Base-by-base conservation (phyloP, 2,888 invertebrate genomes). In the Sthenelais limicola region DNA sequence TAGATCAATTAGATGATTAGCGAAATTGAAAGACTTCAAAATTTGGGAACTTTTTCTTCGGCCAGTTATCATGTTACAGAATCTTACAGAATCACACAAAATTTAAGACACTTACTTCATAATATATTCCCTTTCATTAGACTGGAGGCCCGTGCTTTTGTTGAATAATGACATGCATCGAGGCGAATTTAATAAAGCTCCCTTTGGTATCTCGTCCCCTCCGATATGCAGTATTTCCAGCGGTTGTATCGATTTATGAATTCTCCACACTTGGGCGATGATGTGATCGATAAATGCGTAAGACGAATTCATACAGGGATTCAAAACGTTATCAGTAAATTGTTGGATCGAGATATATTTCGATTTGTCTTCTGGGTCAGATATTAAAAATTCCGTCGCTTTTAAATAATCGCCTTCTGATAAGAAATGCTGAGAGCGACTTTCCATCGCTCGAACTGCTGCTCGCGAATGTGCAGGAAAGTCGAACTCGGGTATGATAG, bases 391-490 rank as follows among this genome's bases (percentile, higher is more conserved):
- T 32, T 38, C n/a, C n/a, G n/a, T n/a, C n/a, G n/a, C n/a, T n/a
- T n/a, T n/a, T n/a, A n/a, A n/a, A n/a, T n/a, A n/a, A n/a, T n/a
- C n/a, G n/a, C n/a, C n/a, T n/a, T n/a, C n/a, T n/a, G n/a, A n/a
- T n/a, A 30, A 30, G 26, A 56, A 28, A 9, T 18, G 28, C 28
- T 32, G 26, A 32, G 26, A 56, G 5, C 83, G 73, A 5, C 81
- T 79, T 73, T 80, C 78, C 83, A 84, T 84, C 32, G 85, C 79
- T 48, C 76, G 76, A 18, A 85, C 80, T 5, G 84, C 83, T 35
- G 85, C 83, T 72, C 83, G 82, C 68, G 83, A 82, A 71, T 85
- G 84, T 21, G 84, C 85, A 1, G 85, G 85, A 81, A 84, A 82
- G 73, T 85, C 85, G 21, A 85, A 81, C 68, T 84, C 84, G 26